Evolutionary conservation across 2,113 vertebrate species (phyloP), one percentile per base, ranked within the genome.

Genomic region (Lota lota): DNA sequence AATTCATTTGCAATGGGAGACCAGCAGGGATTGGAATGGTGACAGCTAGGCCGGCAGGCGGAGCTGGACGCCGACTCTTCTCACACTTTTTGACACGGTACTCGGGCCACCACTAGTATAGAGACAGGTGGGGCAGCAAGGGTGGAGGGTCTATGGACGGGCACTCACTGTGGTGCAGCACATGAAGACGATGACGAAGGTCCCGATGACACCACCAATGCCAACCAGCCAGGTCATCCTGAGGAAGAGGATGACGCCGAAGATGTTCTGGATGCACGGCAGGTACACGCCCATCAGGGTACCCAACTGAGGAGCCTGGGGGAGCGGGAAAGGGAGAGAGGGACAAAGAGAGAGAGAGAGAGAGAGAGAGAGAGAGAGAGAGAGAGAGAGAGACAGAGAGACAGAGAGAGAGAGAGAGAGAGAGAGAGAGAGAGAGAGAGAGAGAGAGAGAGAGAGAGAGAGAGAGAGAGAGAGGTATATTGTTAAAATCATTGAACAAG

Each of bases 181-280:
- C 83, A 99, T 95, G 80, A 95, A 83, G 84, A 99, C 97, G 83
- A 99, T 99, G 90, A 94, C 72, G 88, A 99, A 98, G 67, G 96
- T 93, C 64, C 97, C 97, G 83, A 99, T 90, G 89, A 99, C 94
- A 15, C 97, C 97, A 0, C 95, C 95, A 0, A 98, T 95, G 75
- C 97, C 97, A 84, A 99, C 97, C 68, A 99, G 92, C 97, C 97
- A 99, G 54, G 97, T 99, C 91, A 99, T 96, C 67, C 97, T 93
- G 80, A 99, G 93, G 87, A 99, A 99, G 57, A 99, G 94, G 85
- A 99, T 98, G 81, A 99, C 97, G 0, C 97, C 97, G 1, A 99
- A 97, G 90, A 99, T 99, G 88, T 99, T 99, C 92, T 99, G 97
- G 86, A 99, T 93, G 83, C 97, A 99, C 0, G 97, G 97, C 77